Evolutionary conservation across 2,113 vertebrate species (phyloP).

Genomic region (Struthio camelus): DNA sequence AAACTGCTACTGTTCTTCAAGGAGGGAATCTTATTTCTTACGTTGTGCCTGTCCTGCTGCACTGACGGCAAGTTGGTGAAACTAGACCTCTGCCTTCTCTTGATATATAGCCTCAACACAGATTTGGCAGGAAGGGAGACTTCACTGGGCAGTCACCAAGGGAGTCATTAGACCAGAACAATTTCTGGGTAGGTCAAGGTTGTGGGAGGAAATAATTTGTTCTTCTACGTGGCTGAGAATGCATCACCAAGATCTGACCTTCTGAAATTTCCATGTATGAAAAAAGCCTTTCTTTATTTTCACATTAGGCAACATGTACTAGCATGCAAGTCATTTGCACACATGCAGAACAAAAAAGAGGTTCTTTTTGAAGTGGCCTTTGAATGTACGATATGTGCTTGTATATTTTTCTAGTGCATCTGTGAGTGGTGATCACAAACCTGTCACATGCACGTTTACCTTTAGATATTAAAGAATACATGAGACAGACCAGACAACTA

Average conservation of each 20-base stretch:
- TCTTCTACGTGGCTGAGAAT: neutral
- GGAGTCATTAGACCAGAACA: neutral
- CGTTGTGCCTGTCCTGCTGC: neutral
- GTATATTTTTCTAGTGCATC: neutral
- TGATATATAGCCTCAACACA: neutral
- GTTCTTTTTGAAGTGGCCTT: neutral
- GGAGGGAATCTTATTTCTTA: neutral
- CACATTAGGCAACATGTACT: neutral
- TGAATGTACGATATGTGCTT: neutral
- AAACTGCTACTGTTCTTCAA: neutral
- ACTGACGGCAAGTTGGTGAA: neutral
- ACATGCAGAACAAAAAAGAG: rapidly evolving
- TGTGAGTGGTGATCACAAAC: neutral
- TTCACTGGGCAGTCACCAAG: neutral
- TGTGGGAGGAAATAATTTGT: neutral
- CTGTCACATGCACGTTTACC: neutral
- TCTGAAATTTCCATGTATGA: neutral
- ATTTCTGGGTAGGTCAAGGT: neutral
- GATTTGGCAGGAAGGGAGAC: neutral
- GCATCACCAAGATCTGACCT: neutral
- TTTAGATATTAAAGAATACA: neutral
- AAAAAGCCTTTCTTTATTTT: neutral
- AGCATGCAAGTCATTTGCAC: rapidly evolving
- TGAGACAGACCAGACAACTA: neutral
- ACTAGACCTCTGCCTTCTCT: neutral